A percentile compares a stretch with the other conserved stretches of the same genome.
Evolutionary conservation across 2,888 invertebrate genomes (phyloP).

Genomic region (Eurois occulta): DNA sequence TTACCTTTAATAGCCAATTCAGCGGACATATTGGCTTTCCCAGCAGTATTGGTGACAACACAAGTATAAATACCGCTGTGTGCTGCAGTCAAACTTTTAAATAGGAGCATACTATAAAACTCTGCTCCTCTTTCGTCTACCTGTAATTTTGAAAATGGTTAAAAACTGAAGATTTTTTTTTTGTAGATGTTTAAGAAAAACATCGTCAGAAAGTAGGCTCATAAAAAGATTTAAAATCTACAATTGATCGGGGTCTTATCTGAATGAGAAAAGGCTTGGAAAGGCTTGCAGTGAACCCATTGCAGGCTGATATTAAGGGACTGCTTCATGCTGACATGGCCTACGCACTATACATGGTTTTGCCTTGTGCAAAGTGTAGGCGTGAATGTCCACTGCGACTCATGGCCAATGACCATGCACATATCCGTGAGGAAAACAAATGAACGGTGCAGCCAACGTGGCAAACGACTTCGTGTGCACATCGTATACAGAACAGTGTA

Average conservation of each 20-base stretch:
- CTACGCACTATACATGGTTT: not conserved
- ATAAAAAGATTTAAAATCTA: not conserved
- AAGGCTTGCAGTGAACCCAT: not conserved
- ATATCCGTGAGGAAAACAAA: not conserved
- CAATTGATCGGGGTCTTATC: no score
- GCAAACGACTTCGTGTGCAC: no score
- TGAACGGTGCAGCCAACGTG: not conserved
- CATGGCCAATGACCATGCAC: not conserved
- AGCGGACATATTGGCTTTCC: slow-evolving; percentile 93
- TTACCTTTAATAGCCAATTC: slow-evolving; percentile 94
- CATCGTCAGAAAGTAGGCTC: not conserved
- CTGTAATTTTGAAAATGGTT: slow-evolving; percentile 72
- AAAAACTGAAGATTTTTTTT: not conserved
- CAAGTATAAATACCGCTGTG: slow-evolving; percentile 94
- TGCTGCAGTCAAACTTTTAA: slow-evolving; percentile 92
- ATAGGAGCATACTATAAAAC: slow-evolving; percentile 93
- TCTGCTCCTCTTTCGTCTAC: slow-evolving; percentile 93
- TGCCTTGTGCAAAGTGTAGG: not conserved
- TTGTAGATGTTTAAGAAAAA: no score
- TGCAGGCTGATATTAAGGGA: not conserved
- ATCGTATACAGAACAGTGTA: no score
- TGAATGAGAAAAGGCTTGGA: not conserved
- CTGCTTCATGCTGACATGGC: not conserved
- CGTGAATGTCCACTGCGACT: not conserved
- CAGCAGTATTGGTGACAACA: slow-evolving; percentile 93